phyloP scores from a whole-genome alignment of 2,113 vertebrate genomes.

The Meleagris gallopavo region DNA sequence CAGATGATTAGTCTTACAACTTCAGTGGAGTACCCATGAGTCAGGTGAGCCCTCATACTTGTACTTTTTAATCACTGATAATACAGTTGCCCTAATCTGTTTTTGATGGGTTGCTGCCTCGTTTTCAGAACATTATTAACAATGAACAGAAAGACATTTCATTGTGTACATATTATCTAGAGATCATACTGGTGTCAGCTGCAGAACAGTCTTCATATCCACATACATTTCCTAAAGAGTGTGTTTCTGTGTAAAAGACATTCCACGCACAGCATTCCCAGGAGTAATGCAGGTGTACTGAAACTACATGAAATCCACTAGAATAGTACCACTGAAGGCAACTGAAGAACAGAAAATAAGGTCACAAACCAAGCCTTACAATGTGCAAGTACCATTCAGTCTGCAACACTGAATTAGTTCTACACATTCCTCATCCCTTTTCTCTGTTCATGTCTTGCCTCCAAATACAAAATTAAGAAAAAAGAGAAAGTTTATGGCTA shows the following conservation, averaged over 20 bases:
- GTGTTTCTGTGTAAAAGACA: not conserved
- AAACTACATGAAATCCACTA: not conserved
- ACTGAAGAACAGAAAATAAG: not conserved
- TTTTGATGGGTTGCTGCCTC: not conserved
- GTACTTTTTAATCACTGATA: not conserved
- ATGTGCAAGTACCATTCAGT: not conserved
- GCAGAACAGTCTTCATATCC: not conserved
- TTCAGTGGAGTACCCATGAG: not conserved
- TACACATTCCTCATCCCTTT: not conserved
- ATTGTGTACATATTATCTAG: not conserved
- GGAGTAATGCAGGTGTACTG: not conserved
- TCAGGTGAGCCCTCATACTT: not conserved
- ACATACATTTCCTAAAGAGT: not conserved
- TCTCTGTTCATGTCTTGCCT: not conserved
- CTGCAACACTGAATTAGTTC: not conserved
- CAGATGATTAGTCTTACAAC: not conserved
- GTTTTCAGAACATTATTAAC: not conserved
- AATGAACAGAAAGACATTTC: not conserved
- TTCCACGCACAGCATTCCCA: not conserved
- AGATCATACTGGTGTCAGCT: not conserved
- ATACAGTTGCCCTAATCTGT: not conserved
- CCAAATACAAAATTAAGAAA: not conserved
- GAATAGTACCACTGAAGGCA: not conserved
- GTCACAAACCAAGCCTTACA: not conserved
- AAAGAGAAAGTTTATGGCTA: rapidly evolving